phyloP scores from a whole-genome alignment of 2,888 invertebrate genomes.

The Miltochrista miniata region DNA sequence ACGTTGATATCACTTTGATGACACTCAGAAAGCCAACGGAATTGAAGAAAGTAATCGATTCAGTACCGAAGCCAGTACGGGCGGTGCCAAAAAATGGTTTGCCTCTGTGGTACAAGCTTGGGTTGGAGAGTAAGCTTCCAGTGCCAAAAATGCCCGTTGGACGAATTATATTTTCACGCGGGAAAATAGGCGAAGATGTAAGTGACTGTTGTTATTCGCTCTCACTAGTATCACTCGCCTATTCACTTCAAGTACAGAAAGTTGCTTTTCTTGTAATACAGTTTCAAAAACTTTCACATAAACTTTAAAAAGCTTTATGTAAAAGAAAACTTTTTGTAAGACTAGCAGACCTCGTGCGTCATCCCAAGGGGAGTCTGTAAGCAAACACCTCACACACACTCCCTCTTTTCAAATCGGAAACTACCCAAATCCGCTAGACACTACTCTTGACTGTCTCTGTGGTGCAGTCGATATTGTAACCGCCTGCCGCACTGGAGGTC shows the following conservation, averaged over 20 bases:
- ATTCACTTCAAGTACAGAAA: too few relatives aligned
- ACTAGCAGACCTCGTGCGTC: too few relatives aligned
- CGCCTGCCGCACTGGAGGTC: too few relatives aligned
- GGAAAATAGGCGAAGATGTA: conserved; percentile 79
- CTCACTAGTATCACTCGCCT: background rate
- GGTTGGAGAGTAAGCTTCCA: conserved; percentile 80
- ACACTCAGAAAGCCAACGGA: conserved; percentile 75
- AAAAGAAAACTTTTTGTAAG: too few relatives aligned
- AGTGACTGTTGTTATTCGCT: conserved; percentile 39
- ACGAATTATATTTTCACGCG: conserved; percentile 77
- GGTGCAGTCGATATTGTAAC: too few relatives aligned
- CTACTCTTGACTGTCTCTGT: too few relatives aligned
- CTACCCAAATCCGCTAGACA: too few relatives aligned
- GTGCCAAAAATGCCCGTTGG: conserved; percentile 79
- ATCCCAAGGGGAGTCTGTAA: too few relatives aligned
- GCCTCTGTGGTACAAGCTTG: conserved; percentile 79
- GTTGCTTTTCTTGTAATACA: background rate
- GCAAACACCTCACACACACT: too few relatives aligned
- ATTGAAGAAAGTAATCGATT: conserved; percentile 73
- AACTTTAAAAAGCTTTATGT: too few relatives aligned
- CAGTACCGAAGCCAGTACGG: conserved; percentile 70
- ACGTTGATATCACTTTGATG: conserved; percentile 65
- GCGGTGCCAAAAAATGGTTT: conserved; percentile 78
- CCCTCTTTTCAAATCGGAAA: too few relatives aligned
- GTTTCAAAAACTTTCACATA: too few relatives aligned